Evolutionary conservation across 23 tunicate species (phyloP).

Genomic region (Halocynthia aurantium): DNA sequence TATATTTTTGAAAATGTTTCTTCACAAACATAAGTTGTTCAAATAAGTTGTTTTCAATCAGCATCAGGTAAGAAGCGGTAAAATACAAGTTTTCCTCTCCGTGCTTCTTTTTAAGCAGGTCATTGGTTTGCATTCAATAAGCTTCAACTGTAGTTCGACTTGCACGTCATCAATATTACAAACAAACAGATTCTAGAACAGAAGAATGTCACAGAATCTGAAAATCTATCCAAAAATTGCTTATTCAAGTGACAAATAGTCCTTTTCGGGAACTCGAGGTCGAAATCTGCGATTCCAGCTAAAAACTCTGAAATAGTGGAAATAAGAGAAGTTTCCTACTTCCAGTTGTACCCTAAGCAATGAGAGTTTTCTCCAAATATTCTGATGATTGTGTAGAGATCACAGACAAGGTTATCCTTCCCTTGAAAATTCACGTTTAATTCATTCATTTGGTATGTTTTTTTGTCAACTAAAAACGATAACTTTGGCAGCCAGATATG

Average conservation of each 20-base stretch:
- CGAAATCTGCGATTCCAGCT: constrained; percentile 24
- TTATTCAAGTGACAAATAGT: constrained; percentile 32
- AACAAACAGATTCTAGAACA: constrained; percentile 31
- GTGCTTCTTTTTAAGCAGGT: constrained; percentile 40
- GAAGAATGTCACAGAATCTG: constrained; percentile 36
- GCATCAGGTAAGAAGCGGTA: constrained; percentile 32
- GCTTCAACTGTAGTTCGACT: constrained; percentile 29
- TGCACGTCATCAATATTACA: constrained; percentile 32
- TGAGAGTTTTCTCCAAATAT: constrained; percentile 32
- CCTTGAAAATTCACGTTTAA: constrained; percentile 25
- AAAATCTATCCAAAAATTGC: constrained; percentile 21
- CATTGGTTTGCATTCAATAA: constrained; percentile 37
- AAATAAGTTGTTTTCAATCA: no score
- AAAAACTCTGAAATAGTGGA: constrained; percentile 24
- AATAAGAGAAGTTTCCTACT: constrained; percentile 30
- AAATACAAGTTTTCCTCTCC: constrained; percentile 46
- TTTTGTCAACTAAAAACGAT: constrained; percentile 38
- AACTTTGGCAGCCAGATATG: constrained; percentile 29
- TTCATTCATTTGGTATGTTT: constrained; percentile 29
- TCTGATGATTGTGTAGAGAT: constrained; percentile 38
- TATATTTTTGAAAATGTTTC: no score
- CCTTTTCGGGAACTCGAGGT: constrained; percentile 25
- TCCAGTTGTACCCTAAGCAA: constrained; percentile 28
- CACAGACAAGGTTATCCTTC: constrained; percentile 31
- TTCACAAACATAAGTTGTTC: no score